Base-by-base conservation (phyloP, 2,888 invertebrate genomes). In the Cepaea hortensis region DNA sequence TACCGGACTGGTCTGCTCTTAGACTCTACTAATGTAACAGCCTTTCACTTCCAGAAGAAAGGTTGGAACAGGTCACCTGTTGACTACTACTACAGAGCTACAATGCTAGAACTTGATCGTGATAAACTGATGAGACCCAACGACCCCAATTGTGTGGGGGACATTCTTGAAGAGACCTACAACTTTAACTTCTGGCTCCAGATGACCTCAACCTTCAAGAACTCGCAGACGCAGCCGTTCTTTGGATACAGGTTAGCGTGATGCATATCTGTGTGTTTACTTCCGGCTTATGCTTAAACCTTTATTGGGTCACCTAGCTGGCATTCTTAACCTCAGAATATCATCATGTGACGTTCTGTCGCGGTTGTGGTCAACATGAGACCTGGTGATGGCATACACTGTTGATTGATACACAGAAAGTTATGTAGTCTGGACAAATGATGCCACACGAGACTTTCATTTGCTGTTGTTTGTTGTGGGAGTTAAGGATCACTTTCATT, bases 21-120 rank as follows among this genome's bases (percentile, higher is more conserved):
- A 11, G 85, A 85, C 23, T 9, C 62, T 13, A 18, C 9, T 0
- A 13, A 68, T 20, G 55, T 46, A 13, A 75, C 85, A 20, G 85
- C 81, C 50, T 85, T 85, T 20, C 85, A 85, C 50, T 85, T 62
- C 62, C 18, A 3, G 9, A 73, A 81, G 48, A 61, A 65, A 0
- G 85, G 81, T n/a, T 85, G 81, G 81, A 6, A 81, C 50, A 81
- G 75, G 48, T 62, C 73, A 18, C 79, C 81, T 3, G 79, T 85
- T 15, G 85, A 85, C n/a, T 81, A 81, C 50, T 85, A 85, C 65
- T 18, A 46, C 46, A n/a, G 85, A 5, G 18, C 62, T 5, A n/a
- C 23, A 0, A 3, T 73, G 6, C 4, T 85, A 0, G 73, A 23
- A 3, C 77, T 23, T 3, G 62, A 77, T 0, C 7, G 9, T 13